These are phyloP conservation scores for Pantala flavescens DNA, from an alignment of 1,140 invertebrate genomes.

Conservation along the genomic window DNA sequence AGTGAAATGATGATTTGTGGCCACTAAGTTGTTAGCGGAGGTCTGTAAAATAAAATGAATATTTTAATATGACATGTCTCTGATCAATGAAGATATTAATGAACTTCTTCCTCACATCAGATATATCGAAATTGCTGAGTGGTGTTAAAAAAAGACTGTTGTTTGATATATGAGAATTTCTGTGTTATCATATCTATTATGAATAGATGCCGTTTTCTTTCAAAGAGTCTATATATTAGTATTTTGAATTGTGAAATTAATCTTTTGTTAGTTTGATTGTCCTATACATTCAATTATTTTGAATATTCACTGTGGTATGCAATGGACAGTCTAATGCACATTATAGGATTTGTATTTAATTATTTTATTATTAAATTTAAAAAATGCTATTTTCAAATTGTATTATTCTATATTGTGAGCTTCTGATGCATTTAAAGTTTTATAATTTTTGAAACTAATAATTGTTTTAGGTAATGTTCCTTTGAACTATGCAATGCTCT, in stretches of 20 bases:
- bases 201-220: background rate
- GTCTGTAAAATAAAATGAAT: background rate
- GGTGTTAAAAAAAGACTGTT: background rate
- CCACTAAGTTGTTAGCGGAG: background rate
- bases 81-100: background rate
- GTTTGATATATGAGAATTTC: background rate
- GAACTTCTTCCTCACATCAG: background rate
- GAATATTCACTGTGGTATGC: background rate
- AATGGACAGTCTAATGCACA: no score
- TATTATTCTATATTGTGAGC: no score
- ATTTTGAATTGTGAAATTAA: background rate
- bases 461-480: no score
- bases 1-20: background rate
- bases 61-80: background rate
- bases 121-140: background rate
- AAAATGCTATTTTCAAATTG: no score
- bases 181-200: background rate
- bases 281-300: background rate
- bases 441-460: no score
- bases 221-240: background rate
- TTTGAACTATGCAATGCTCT: no score
- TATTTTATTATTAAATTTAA: no score
- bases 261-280: background rate
- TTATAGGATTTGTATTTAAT: no score
- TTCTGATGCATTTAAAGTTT: no score